These are phyloP conservation scores for Oncopodura yosiiana DNA, from an alignment of 1,140 invertebrate genomes.

Conservation along the genomic window DNA sequence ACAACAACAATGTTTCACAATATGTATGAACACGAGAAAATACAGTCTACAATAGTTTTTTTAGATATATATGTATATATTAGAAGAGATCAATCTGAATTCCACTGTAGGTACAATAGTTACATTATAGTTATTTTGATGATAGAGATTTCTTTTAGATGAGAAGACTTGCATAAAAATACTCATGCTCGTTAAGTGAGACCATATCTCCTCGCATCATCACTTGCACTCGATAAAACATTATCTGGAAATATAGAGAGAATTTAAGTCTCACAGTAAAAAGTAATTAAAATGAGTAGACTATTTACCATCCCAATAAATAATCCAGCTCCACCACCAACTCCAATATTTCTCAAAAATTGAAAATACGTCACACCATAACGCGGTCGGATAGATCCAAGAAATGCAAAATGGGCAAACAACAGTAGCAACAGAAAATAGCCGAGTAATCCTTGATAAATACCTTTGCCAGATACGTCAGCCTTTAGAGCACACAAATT, in stretches of 20 bases:
- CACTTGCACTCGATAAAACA: slow-evolving; percentile 1
- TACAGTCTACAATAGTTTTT: no score
- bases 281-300: not conserved
- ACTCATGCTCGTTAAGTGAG: slow-evolving; percentile 2
- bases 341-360: not conserved
- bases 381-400: not conserved
- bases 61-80: no score
- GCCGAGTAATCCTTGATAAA: slow-evolving; percentile 13
- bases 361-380: slow-evolving; percentile 5
- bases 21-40: no score
- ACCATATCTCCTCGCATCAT: not conserved
- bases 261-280: not conserved
- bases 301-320: slow-evolving; percentile 7
- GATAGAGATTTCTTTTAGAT: no score
- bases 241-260: not conserved
- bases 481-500: not conserved
- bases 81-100: no score
- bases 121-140: no score
- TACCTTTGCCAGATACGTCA: slow-evolving; percentile 12
- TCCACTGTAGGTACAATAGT: no score
- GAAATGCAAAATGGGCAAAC: slow-evolving; percentile 12
- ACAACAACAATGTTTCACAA: no score
- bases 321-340: slow-evolving; percentile 17
- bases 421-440: slow-evolving; percentile 16
- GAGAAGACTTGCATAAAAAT: slow-evolving; percentile 2